Evolutionary conservation across 2,113 vertebrate species (phyloP).

Genomic region (Lagenorhynchus albirostris): DNA sequence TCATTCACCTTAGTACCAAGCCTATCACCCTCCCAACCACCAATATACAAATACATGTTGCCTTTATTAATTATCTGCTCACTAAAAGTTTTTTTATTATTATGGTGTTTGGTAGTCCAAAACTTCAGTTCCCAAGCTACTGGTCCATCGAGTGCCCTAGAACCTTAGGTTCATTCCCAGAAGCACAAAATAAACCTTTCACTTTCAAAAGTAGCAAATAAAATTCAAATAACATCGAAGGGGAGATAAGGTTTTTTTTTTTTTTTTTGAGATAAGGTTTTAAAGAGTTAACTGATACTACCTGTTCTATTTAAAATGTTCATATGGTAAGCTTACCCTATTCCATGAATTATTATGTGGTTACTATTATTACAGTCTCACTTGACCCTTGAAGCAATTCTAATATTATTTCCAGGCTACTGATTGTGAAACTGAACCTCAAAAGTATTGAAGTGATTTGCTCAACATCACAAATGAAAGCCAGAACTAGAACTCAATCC

Average conservation of each 20-base stretch:
- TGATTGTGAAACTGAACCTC: neutral
- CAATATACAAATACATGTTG: neutral
- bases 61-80: slow-evolving; percentile 9
- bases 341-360: neutral
- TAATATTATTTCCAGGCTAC: neutral
- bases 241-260: neutral
- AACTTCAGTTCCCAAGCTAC: neutral
- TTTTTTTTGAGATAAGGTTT: neutral
- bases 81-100: neutral
- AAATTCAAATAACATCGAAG: slow-evolving; percentile 17
- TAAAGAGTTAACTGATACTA: neutral
- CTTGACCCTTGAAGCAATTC: neutral
- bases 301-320: slow-evolving; percentile 3
- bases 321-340: neutral
- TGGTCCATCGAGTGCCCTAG: neutral
- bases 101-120: neutral
- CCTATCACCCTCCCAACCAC: neutral
- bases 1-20: neutral
- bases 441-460: slow-evolving; percentile 5
- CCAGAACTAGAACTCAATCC: neutral
- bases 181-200: neutral
- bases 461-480: neutral
- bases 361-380: neutral
- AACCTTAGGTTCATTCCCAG: neutral
- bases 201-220: slow-evolving; percentile 40